Conservation (phyloP, 2,888 invertebrate species). For the Deilephila elpenor region DNA sequence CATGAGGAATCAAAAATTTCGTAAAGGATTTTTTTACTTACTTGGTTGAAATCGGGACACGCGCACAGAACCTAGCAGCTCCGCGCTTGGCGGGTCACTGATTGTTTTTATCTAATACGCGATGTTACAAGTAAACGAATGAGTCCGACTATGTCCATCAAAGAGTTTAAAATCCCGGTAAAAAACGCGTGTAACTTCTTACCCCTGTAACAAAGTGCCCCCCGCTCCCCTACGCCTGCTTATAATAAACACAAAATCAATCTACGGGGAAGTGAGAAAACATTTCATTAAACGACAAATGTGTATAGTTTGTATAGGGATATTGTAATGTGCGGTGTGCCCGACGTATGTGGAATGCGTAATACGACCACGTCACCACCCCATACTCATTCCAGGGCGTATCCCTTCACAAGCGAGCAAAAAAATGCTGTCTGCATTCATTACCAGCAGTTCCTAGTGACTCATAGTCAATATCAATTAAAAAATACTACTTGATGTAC, state of each 20-base stretch:
- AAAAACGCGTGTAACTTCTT: too few relatives aligned
- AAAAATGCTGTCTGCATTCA: slow-evolving; percentile 48
- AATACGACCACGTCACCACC: slow-evolving; percentile 55
- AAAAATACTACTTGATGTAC: slow-evolving; percentile 33
- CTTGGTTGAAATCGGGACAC: too few relatives aligned
- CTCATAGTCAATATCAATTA: slow-evolving; percentile 44
- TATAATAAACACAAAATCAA: neutral
- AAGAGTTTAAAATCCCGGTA: too few relatives aligned
- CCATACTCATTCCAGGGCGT: slow-evolving; percentile 56
- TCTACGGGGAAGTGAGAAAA: neutral
- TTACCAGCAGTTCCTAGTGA: slow-evolving; percentile 41
- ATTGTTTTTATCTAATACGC: too few relatives aligned
- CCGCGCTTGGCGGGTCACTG: too few relatives aligned
- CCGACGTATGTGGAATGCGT: slow-evolving; percentile 52
- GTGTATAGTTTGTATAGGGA: slow-evolving; percentile 2
- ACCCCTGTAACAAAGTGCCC: too few relatives aligned
- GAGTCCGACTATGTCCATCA: too few relatives aligned
- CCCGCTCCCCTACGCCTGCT: too few relatives aligned
- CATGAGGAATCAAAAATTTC: too few relatives aligned
- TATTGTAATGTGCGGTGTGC: slow-evolving; percentile 19
- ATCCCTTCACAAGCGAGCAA: slow-evolving; percentile 52
- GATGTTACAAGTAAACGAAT: too few relatives aligned
- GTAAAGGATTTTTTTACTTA: too few relatives aligned
- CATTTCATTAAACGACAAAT: slow-evolving; percentile 2
- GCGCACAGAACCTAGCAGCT: too few relatives aligned